These are phyloP conservation scores for Virgularia gustaviana DNA, from an alignment of 92 coral and sea anemone genomes.

Conservation along the genomic window DNA sequence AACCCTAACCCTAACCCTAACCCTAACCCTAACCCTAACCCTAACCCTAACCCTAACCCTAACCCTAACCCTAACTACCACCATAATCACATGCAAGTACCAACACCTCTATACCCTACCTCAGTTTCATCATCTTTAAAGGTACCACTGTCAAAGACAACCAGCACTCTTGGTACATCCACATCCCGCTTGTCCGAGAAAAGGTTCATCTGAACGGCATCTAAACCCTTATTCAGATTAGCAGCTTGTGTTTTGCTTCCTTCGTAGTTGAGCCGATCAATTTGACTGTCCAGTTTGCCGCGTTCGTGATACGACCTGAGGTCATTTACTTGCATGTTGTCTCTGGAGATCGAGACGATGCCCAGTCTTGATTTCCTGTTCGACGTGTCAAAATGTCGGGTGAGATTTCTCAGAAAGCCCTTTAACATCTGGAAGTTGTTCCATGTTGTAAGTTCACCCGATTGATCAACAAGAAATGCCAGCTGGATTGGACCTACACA, in stretches of 20 bases:
- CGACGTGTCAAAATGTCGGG: background rate
- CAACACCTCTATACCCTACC: too few species aligned
- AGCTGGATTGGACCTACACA: background rate
- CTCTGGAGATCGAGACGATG: conserved; percentile 3
- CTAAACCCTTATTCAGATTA: conserved; percentile 8
- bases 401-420: conserved; percentile 18
- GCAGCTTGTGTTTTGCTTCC: background rate
- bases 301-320: conserved; percentile 14
- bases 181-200: conserved; percentile 1
- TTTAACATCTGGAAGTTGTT: conserved; percentile 27
- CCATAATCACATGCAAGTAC: too few species aligned
- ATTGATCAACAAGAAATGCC: conserved; percentile 14
- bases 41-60: too few species aligned
- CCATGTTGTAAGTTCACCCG: conserved; percentile 13
- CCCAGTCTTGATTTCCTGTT: conserved; percentile 22
- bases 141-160: conserved; percentile 19
- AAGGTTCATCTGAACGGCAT: conserved; percentile 7
- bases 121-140: conserved; percentile 14
- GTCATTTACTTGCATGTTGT: conserved; percentile 5
- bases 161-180: conserved; percentile 3
- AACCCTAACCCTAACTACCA: too few species aligned
- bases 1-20: too few species aligned
- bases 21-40: too few species aligned
- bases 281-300: conserved; percentile 1
- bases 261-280: conserved; percentile 16